These are phyloP conservation scores for Scaptodrosophila lebanonensis DNA, from an alignment of 1,140 invertebrate genomes.

Conservation along the genomic window DNA sequence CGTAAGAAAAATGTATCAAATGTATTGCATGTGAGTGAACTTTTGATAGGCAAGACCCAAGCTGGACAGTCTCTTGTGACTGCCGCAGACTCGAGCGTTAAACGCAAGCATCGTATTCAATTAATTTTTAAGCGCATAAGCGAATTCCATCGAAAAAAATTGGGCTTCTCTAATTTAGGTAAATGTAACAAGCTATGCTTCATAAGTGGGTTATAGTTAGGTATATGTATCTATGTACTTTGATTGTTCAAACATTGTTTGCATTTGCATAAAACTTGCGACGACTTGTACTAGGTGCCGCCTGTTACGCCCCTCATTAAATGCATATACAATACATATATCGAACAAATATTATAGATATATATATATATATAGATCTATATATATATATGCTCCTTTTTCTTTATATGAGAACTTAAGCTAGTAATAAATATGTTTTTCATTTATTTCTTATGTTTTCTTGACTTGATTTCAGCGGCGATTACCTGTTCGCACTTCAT, in stretches of 20 bases:
- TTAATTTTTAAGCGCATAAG: too few species aligned
- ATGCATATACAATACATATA: constrained; percentile 4
- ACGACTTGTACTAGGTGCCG: constrained; percentile 13
- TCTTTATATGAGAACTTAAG: constrained; percentile 57
- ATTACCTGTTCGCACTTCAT: constrained; percentile 8
- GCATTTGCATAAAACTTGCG: too few species aligned
- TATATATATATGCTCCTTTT: constrained; percentile 28
- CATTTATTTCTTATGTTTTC: constrained; percentile 1
- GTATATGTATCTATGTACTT: constrained; percentile 11
- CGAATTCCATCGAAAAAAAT: too few species aligned
- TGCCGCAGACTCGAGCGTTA: too few species aligned
- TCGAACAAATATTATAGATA: constrained; percentile 20
- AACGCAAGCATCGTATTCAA: too few species aligned
- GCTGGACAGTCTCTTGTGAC: too few species aligned
- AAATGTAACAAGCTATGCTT: constrained; percentile 56
- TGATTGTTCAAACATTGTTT: too few species aligned
- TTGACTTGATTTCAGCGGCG: constrained; percentile 29
- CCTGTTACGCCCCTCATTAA: too few species aligned
- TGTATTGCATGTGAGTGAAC: constrained; percentile 1
- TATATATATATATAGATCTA: constrained; percentile 34
- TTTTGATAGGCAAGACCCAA: constrained; percentile 10
- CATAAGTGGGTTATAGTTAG: too few species aligned
- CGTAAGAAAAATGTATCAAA: constrained; percentile 28
- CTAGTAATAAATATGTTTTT: constrained; percentile 60
- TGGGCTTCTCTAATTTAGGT: too few species aligned